Base-by-base conservation (phyloP, 2,888 invertebrate genomes). In the Coelogynopora nodosa region DNA sequence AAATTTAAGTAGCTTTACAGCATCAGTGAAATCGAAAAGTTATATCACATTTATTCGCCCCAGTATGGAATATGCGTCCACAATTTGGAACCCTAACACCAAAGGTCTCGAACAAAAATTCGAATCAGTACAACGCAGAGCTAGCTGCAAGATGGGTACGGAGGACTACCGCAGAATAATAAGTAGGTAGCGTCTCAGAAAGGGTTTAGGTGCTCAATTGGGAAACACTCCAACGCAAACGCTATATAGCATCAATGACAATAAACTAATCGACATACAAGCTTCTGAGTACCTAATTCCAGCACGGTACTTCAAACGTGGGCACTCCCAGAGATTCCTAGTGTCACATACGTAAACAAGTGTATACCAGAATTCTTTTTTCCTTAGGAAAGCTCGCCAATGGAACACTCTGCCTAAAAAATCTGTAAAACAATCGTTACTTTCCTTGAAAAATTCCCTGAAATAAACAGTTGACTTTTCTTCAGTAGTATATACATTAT, bases 21-120 rank as follows among this genome's bases (percentile, higher is more conserved):
- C 5, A 23, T 74, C 74, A 26, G 74, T 74, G 23, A 74, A 74
- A 26, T 10, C 74, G 5, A 74, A 74, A 74, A n/a, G 23, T 23
- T 74, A 74, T 23, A 74, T 13, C 18, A 74, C 74, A 74, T 23
- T 74, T 74, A 74, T 74, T 74, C 74, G 74, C 74, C 23, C 74
- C 5, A 74, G 74, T 74, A n/a, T 13, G 27, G 74, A 23, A 26
- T 74, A 23, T 13, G 74, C 74, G 74, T 74, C 74, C 10, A 74
- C 23, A 23, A 26, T 74, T 74, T 74, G 74, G 23, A 74, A 74
- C 23, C 27, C 74, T 74, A 5, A 49, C 18, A 49, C 18, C 49
- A 49, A 49, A 49, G 18, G 18, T 49, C 49, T 49, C 49, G 49
- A 49, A 49, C 5, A 49, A 49, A 49, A 10, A 49, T 49, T 49